A percentile compares a stretch with the other conserved stretches of the same genome.
phyloP scores from a whole-genome alignment of 2,797 vertebrate genomes.

The Galagoides demidoff region DNA sequence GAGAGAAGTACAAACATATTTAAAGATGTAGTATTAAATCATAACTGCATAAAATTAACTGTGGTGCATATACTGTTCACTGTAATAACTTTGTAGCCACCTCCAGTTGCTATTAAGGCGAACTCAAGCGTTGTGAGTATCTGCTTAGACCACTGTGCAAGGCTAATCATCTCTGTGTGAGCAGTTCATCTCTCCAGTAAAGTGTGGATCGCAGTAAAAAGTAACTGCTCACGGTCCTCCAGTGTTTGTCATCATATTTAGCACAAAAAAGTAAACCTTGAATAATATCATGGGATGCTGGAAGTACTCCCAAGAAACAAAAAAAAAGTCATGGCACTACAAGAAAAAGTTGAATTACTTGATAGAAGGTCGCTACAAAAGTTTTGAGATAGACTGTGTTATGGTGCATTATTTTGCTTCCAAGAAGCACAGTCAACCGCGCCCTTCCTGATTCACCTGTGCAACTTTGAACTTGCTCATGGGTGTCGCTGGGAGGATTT shows the following conservation, averaged over 20 bases:
- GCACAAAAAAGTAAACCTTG: background rate
- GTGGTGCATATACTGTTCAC: background rate
- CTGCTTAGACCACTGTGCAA: background rate
- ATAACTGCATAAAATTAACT: background rate
- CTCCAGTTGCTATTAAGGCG: background rate
- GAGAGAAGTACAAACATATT: background rate
- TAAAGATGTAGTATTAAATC: background rate
- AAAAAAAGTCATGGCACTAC: background rate
- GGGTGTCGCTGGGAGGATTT: too few species aligned
- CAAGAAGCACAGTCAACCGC: too few species aligned
- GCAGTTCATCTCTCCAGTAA: background rate
- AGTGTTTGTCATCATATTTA: background rate
- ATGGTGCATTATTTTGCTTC: too few species aligned
- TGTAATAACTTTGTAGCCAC: background rate
- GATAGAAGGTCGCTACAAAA: too few species aligned
- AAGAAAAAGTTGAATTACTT: background rate
- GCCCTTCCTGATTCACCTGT: too few species aligned
- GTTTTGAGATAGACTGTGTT: too few species aligned
- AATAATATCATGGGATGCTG: background rate
- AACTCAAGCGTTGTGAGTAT: background rate
- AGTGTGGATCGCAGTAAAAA: background rate
- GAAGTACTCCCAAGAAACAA: background rate
- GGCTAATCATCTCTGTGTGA: background rate
- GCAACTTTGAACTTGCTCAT: too few species aligned
- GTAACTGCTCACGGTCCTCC: background rate